These are phyloP conservation scores for Speoplatyrhinus poulsoni DNA, from an alignment of 2,113 vertebrate genomes.

Conservation along the genomic window DNA sequence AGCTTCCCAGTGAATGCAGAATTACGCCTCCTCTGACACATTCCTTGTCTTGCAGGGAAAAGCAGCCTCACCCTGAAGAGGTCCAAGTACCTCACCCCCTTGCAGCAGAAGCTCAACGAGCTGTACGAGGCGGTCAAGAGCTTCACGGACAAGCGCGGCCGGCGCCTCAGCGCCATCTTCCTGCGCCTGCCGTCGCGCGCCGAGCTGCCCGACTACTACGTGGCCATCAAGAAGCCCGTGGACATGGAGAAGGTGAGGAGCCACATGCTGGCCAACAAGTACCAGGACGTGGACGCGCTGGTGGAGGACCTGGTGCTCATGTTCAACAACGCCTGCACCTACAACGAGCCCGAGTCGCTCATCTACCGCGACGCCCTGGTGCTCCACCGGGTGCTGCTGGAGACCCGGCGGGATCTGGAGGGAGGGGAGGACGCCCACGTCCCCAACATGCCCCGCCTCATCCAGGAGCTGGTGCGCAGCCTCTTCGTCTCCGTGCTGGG, in stretches of 20 bases:
- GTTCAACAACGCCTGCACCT: slow-evolving; percentile 99
- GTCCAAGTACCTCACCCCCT: slow-evolving; percentile 94
- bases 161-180: slow-evolving; percentile 97
- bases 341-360: slow-evolving; percentile 95
- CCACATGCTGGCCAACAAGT: slow-evolving; percentile 98
- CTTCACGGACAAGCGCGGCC: slow-evolving; percentile 95
- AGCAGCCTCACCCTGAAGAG: slow-evolving; percentile 95
- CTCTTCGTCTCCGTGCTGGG: slow-evolving; percentile 97
- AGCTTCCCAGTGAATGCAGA: too few relatives aligned
- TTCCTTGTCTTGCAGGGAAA: slow-evolving; percentile 82
- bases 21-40: background rate
- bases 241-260: slow-evolving; percentile 98
- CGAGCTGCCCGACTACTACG: slow-evolving; percentile 96
- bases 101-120: slow-evolving; percentile 97
- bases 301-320: slow-evolving; percentile 98
- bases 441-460: slow-evolving; percentile 91
- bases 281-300: slow-evolving; percentile 96
- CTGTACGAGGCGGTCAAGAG: slow-evolving; percentile 97
- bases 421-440: slow-evolving; percentile 93
- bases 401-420: slow-evolving; percentile 91
- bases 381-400: slow-evolving; percentile 92
- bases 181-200: slow-evolving; percentile 93
- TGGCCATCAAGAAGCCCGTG: slow-evolving; percentile 96
- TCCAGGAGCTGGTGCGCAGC: slow-evolving; percentile 96
- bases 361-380: slow-evolving; percentile 97